Evolutionary conservation across 92 coral and sea anemone species (phyloP).

Genomic region (Umimayanthus kanabou): DNA sequence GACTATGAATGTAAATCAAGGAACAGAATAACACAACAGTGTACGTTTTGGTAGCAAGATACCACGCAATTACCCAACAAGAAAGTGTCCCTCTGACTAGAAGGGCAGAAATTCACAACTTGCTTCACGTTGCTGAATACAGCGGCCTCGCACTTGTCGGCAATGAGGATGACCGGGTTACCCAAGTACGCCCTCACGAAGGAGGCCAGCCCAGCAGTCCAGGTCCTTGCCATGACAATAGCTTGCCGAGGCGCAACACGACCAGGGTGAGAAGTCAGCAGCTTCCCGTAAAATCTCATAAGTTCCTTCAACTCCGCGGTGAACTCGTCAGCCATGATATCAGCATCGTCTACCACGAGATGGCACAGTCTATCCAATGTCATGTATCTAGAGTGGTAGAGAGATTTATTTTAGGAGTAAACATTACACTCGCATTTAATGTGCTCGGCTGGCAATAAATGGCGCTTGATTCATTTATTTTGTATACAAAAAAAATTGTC

Average conservation of each 20-base stretch:
- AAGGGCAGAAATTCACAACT: slow-evolving; percentile 59
- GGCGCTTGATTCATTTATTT: too few relatives aligned
- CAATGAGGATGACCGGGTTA: slow-evolving; percentile 77
- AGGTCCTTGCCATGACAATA: slow-evolving; percentile 77
- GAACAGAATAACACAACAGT: neutral
- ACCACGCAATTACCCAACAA: slow-evolving; percentile 53
- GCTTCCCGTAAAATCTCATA: slow-evolving; percentile 84
- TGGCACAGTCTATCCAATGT: slow-evolving; percentile 82
- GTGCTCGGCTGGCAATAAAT: too few relatives aligned
- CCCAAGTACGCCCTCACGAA: slow-evolving; percentile 85
- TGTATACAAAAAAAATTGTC: too few relatives aligned
- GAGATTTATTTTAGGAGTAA: too few relatives aligned
- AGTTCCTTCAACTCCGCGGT: slow-evolving; percentile 80
- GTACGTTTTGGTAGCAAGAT: neutral
- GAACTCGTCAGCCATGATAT: slow-evolving; percentile 81
- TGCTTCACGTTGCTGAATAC: slow-evolving; percentile 79
- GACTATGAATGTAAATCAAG: neutral
- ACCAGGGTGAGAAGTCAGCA: slow-evolving; percentile 67
- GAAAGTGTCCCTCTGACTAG: slow-evolving; percentile 59
- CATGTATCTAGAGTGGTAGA: slow-evolving; percentile 40
- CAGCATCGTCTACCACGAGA: slow-evolving; percentile 85
- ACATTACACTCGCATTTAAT: too few relatives aligned
- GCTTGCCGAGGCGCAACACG: slow-evolving; percentile 87
- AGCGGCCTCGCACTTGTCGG: slow-evolving; percentile 82
- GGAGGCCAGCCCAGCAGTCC: slow-evolving; percentile 90